Percentiles rank a stretch among this genome's conserved stretches.
phyloP scores from a whole-genome alignment of 2,113 vertebrate genomes.

The Plestiodon gilberti region DNA sequence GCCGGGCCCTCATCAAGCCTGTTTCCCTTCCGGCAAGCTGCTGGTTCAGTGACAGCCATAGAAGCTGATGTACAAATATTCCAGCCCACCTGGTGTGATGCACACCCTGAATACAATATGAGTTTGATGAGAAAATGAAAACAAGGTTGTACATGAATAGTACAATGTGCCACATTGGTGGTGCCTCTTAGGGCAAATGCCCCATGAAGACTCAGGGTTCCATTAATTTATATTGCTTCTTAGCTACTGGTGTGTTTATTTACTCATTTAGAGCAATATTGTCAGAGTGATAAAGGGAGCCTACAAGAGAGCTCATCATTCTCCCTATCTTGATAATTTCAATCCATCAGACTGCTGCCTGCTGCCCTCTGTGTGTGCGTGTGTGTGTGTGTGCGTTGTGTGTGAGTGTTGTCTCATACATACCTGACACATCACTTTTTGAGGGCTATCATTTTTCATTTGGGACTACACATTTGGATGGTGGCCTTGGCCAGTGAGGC shows the following conservation, averaged over 20 bases:
- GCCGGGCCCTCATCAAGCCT: no score
- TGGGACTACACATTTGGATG: slow-evolving; percentile 63
- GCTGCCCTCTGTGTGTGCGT: slow-evolving; percentile 30
- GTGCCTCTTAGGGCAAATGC: rapidly evolving
- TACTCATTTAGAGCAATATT: slow-evolving; percentile 54
- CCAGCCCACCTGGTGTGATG: no score
- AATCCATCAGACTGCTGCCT: slow-evolving; percentile 56
- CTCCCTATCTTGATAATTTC: slow-evolving; percentile 60
- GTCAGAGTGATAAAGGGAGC: slow-evolving; percentile 52
- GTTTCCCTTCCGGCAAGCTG: no score
- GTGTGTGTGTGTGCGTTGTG: not conserved
- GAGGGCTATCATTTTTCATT: slow-evolving; percentile 67
- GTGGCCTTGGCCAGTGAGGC: slow-evolving; percentile 33
- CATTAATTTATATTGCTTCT: not conserved
- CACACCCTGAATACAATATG: not conserved
- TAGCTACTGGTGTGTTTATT: slow-evolving; percentile 13
- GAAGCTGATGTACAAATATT: no score
- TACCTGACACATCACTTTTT: slow-evolving; percentile 65
- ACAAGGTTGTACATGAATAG: not conserved
- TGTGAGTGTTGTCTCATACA: not conserved
- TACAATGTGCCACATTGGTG: not conserved
- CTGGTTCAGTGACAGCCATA: no score
- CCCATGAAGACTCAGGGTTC: not conserved
- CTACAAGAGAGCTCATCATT: slow-evolving; percentile 51
- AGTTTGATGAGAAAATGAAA: not conserved